Conservation (phyloP, 2,113 vertebrate species). For the Chaetodon auriga region DNA sequence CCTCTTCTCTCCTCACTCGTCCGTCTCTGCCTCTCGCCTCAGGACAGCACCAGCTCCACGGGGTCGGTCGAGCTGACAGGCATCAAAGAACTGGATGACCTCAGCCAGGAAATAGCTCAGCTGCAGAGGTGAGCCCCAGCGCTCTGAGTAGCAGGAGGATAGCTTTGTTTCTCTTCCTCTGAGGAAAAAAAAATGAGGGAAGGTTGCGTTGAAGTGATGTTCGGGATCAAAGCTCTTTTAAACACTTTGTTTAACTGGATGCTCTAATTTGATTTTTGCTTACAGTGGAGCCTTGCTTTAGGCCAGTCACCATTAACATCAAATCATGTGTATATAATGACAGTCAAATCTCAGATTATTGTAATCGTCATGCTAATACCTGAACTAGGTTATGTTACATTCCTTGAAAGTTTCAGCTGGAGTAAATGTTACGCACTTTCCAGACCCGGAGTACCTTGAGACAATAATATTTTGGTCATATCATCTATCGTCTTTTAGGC, state of each 20-base stretch:
- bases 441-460: neutral
- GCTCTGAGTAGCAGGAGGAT: slow-evolving; percentile 50
- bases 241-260: neutral
- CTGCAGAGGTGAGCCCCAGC: slow-evolving; percentile 90
- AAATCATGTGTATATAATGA: neutral
- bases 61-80: slow-evolving; percentile 91
- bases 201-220: slow-evolving; percentile 33
- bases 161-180: slow-evolving; percentile 69
- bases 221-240: slow-evolving; percentile 23
- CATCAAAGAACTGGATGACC: slow-evolving; percentile 94
- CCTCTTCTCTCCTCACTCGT: slow-evolving; percentile 4
- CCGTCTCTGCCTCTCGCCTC: slow-evolving; percentile 63
- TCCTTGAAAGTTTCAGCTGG: neutral
- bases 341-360: neutral
- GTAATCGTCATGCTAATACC: neutral
- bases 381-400: no score
- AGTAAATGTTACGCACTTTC: neutral
- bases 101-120: slow-evolving; percentile 95
- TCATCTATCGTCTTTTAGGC: no score
- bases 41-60: slow-evolving; percentile 89
- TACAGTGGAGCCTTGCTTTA: neutral
- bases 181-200: slow-evolving; percentile 1
- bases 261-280: neutral
- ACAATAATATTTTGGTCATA: neutral
- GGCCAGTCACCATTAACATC: no score